phyloP scores from a whole-genome alignment of 2,888 invertebrate species.

The Scaptomyza flava region DNA sequence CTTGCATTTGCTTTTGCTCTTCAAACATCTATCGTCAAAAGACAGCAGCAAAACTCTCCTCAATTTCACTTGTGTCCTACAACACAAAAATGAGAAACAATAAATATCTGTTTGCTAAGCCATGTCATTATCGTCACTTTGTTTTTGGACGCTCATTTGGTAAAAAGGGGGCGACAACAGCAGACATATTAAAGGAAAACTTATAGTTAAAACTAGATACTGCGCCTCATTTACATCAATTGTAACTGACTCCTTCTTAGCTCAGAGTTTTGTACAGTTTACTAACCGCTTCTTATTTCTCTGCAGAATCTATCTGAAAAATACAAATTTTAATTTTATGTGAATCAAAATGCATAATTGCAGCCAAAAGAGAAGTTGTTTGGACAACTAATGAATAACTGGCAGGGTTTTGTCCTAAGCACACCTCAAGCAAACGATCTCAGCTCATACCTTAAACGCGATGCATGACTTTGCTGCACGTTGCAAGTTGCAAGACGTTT shows the following conservation, averaged over 20 bases:
- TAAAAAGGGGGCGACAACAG: too few species aligned
- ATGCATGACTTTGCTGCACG: conserved; percentile 30
- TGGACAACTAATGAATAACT: conserved; percentile 55
- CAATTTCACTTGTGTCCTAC: conserved; percentile 42
- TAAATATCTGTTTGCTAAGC: conserved; percentile 8
- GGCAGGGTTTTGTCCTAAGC: background rate
- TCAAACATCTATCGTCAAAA: conserved; percentile 14
- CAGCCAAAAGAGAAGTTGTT: conserved; percentile 41
- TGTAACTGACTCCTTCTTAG: too few species aligned
- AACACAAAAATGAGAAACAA: conserved; percentile 11
- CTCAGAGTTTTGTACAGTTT: too few species aligned
- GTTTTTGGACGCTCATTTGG: too few species aligned
- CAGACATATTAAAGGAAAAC: too few species aligned
- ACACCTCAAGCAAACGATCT: background rate
- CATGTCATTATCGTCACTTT: conserved; percentile 31
- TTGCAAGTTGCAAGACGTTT: background rate
- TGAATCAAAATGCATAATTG: conserved; percentile 42
- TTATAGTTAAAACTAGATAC: too few species aligned
- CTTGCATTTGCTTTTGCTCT: conserved; percentile 9
- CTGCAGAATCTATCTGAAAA: too few species aligned
- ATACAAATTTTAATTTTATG: too few species aligned
- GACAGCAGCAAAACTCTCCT: conserved; percentile 36
- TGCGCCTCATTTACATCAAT: too few species aligned
- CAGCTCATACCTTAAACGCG: background rate
- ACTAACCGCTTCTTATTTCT: too few species aligned